phyloP scores from a whole-genome alignment of 2,888 invertebrate species.

The Plutella xylostella region DNA sequence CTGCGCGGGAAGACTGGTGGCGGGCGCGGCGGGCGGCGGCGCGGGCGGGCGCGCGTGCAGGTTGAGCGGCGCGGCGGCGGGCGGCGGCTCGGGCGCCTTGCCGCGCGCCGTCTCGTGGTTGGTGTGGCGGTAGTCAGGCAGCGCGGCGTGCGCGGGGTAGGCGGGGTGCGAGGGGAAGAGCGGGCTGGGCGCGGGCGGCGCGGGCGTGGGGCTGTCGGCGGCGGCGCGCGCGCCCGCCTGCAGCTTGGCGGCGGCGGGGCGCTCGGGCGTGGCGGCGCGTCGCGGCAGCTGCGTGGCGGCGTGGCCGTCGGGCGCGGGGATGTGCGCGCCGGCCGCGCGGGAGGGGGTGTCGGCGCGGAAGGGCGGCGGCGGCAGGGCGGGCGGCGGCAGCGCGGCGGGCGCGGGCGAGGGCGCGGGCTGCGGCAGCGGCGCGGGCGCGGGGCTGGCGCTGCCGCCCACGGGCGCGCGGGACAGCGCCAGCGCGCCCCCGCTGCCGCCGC shows the following conservation, averaged over 20 bases:
- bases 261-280: slow-evolving; percentile 52
- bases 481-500: slow-evolving; percentile 75
- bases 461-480: slow-evolving; percentile 72
- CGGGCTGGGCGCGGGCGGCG: slow-evolving; percentile 53
- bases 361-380: slow-evolving; percentile 73
- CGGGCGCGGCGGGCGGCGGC: slow-evolving; percentile 27
- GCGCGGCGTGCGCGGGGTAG: slow-evolving; percentile 61
- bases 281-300: slow-evolving; percentile 59
- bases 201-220: slow-evolving; percentile 58
- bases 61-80: slow-evolving; percentile 44
- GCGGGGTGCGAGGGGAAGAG: slow-evolving; percentile 57
- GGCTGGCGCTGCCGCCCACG: slow-evolving; percentile 71
- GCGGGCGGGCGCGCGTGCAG: slow-evolving; percentile 43
- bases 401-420: slow-evolving; percentile 78
- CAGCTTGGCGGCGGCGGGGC: slow-evolving; percentile 55
- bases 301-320: slow-evolving; percentile 51
- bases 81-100: slow-evolving; percentile 26
- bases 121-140: slow-evolving; percentile 60
- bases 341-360: slow-evolving; percentile 66
- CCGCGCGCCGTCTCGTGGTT: slow-evolving; percentile 61
- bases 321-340: slow-evolving; percentile 51
- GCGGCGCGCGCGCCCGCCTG: slow-evolving; percentile 59
- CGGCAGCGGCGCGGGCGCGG: slow-evolving; percentile 75
- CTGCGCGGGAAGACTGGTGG: slow-evolving; percentile 22
- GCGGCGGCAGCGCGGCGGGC: slow-evolving; percentile 75